Evolutionary conservation across 2,797 vertebrate genomes (phyloP).

Genomic region (Rachycentron canadum): DNA sequence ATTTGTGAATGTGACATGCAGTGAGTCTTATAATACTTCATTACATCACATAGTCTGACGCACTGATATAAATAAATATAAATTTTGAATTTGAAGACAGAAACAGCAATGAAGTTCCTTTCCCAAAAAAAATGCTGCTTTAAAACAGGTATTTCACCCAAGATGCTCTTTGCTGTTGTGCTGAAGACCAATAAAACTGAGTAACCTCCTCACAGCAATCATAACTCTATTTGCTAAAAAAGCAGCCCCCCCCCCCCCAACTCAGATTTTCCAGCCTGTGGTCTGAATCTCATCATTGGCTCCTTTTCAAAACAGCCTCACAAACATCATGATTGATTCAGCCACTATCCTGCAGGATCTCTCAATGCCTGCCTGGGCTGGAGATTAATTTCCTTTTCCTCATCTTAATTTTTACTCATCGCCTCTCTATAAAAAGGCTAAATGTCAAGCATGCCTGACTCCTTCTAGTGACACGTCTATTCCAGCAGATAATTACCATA

Average conservation of each 20-base stretch:
- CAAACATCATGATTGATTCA: slow-evolving; percentile 92
- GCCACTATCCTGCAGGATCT: slow-evolving; percentile 92
- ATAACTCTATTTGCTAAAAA: slow-evolving; percentile 61
- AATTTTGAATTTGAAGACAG: background rate
- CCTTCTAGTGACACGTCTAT: slow-evolving; percentile 99
- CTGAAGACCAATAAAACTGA: slow-evolving; percentile 34
- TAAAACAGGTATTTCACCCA: background rate
- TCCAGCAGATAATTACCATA: slow-evolving; percentile 99
- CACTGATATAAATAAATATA: too few species aligned
- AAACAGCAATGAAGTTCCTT: background rate
- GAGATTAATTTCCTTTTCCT: slow-evolving; percentile 97
- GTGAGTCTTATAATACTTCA: background rate
- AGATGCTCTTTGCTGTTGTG: slow-evolving; percentile 29
- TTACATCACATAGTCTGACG: background rate
- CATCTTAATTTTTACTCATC: slow-evolving; percentile 98
- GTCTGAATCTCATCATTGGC: slow-evolving; percentile 91
- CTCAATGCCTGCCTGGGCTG: slow-evolving; percentile 91
- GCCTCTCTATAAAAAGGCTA: slow-evolving; percentile 98
- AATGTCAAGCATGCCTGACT: slow-evolving; percentile 99
- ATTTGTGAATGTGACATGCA: too few species aligned
- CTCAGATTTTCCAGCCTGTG: slow-evolving; percentile 82
- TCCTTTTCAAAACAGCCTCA: slow-evolving; percentile 93
- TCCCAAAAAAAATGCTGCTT: background rate
- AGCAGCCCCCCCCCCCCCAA: background rate
- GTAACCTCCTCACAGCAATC: slow-evolving; percentile 48